Base-by-base conservation (phyloP, 2,888 invertebrate genomes). In the Apomyelois bistriatella region DNA sequence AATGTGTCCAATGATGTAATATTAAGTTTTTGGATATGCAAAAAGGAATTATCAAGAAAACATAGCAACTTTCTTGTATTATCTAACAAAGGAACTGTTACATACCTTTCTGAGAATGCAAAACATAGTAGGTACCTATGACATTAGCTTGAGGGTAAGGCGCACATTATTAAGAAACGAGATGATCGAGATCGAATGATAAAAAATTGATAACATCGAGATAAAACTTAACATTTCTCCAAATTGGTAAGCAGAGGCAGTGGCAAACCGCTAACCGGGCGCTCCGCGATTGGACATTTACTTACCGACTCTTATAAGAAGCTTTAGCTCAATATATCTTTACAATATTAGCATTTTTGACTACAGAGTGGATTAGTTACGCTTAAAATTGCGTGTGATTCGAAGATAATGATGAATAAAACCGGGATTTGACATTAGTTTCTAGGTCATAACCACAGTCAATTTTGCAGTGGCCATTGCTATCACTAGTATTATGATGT, bases 401-500 rank as follows among this genome's bases (percentile, higher is more conserved):
- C 58, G 60, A 68, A 67, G 63, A 70, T 79, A 85, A 81, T 74
- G 70, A 66, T 73, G 66, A 70, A 71, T 79, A 77, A 85, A 89
- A 88, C 86, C 84, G 84, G 84, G 85, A 73, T 81, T 79, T 89
- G 89, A 88, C 86, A 85, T 82, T 80, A 79, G 76, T 77, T 85
- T 84, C 74, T 82, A 82, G 85, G 85, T 86, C 86, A 85, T 77
- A 80, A 74, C 76, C 79, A 75, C 74, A 81, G 74, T 72, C 76
- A 71, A 68, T 66, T 67, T 43, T 60, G 62, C 60, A 72, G 73
- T 73, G 70, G 70, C 74, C 74, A 77, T 72, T 70, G 59, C 66
- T 63, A 57, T 58, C 53, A 43, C 54, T 59, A 57, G 57, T 59
- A 70, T 56, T 59, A 58, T 56, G 58, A 49, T 49, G 49, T 54